A percentile compares a stretch with the other conserved stretches of the same genome.
These are phyloP conservation scores for Ladona fulva DNA, from an alignment of 1,140 invertebrate species.

Conservation along the genomic window DNA sequence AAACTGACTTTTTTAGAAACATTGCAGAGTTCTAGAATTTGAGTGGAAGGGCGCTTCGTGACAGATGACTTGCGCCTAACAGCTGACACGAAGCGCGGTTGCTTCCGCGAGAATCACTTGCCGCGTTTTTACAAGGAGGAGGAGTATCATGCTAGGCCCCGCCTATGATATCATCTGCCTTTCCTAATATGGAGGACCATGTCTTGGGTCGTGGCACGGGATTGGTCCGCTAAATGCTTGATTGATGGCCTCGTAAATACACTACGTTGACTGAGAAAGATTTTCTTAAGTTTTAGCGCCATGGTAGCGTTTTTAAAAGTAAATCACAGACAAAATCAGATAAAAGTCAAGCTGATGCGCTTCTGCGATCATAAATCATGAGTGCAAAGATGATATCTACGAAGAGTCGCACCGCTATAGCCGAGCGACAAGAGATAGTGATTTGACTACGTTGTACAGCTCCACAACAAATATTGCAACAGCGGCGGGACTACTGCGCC, in stretches of 20 bases:
- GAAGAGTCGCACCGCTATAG: too few species aligned
- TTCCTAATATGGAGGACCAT: conserved; percentile 21
- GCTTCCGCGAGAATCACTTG: conserved; percentile 3
- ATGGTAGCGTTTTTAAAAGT: too few species aligned
- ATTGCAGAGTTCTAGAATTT: too few species aligned
- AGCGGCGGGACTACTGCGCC: conserved; percentile 18
- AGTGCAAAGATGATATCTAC: background rate
- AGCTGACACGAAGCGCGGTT: too few species aligned
- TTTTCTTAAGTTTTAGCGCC: conserved; percentile 6
- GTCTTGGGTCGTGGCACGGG: conserved; percentile 15
- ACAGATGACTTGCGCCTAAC: too few species aligned
- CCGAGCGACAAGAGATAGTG: conserved; percentile 12
- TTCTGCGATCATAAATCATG: too few species aligned
- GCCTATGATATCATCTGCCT: conserved; percentile 21
- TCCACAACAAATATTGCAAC: conserved; percentile 22
- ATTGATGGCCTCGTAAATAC: conserved; percentile 21
- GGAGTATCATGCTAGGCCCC: conserved; percentile 17
- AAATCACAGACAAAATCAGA: too few species aligned
- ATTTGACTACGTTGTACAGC: conserved; percentile 20
- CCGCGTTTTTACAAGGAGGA: conserved; percentile 20
- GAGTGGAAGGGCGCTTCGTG: too few species aligned
- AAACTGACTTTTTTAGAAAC: too few species aligned
- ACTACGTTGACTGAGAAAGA: conserved; percentile 19
- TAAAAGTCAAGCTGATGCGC: too few species aligned
- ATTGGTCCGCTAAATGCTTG: conserved; percentile 19